Base-by-base conservation (phyloP, 2,888 invertebrate genomes). In the Stenolophus ochropezus region DNA sequence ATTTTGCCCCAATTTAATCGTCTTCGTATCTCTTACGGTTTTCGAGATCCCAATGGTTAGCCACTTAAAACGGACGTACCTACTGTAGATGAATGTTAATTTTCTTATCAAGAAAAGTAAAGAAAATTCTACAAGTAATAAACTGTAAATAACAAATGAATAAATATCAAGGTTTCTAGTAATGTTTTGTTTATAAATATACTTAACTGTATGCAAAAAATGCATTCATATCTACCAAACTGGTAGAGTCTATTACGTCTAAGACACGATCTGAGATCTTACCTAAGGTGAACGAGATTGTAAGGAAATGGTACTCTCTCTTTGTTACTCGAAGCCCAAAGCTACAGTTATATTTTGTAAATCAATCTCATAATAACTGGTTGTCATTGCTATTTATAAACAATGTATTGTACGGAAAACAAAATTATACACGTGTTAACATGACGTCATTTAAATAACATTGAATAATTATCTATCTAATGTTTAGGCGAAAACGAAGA, bases 351-450 rank as follows among this genome's bases (percentile, higher is more conserved):
- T 20, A 51, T 73, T 73, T 73, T 73, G 49, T 25, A 73, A 73
- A 49, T 73, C 49, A 18, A 49, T 23, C 49, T 14, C 23, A 23
- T 73, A 73, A 73, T 33, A 23, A 49, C 49, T 51, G 49, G 53
- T 76, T 76, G 53, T 75, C 75, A 75, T 75, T 53, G 75, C 51
- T 56, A 56, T 75, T 51, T 75, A 33, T 76, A 76, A 76, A 76
- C 76, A 76, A 76, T 58, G 56, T 25, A 56, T 21, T 23, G 20
- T 25, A 14, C 49, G 49, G 53, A 76, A 75, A 56, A 76, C 58
- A 56, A 76, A 56, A 76, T 56, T 42, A 33, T 56, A 76, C 76
- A 75, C 53, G 75, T 75, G 56, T 56, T 18, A 18, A 4, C 27
- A 56, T 76, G 53, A 76, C 76, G 76, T 76, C 76, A 53, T 56